Evolutionary conservation across 2,797 vertebrate genomes (phyloP).

Genomic region (Diplodus puntazzo): DNA sequence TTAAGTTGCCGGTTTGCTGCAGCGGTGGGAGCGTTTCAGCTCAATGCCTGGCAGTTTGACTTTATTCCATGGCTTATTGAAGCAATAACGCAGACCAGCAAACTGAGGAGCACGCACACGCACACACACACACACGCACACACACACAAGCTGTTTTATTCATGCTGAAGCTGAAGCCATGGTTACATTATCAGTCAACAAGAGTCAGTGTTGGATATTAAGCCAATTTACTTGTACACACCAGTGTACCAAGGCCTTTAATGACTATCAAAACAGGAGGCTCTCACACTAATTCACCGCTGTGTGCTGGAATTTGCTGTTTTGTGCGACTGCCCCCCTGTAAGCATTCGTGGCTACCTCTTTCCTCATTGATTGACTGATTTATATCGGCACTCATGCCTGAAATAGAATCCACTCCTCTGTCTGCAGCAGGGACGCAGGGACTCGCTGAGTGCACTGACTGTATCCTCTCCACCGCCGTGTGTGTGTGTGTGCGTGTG

Average conservation of each 20-base stretch:
- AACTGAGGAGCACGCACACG: conserved; percentile 46
- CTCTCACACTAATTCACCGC: conserved; percentile 53
- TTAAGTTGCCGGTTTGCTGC: conserved; percentile 62
- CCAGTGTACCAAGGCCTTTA: conserved; percentile 60
- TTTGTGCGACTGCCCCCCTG: conserved; percentile 49
- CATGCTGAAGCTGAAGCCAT: conserved; percentile 57
- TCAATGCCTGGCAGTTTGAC: conserved; percentile 60
- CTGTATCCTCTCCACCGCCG: conserved; percentile 33
- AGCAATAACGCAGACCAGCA: conserved; percentile 77
- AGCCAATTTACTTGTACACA: conserved; percentile 71
- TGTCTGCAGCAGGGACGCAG: conserved; percentile 49
- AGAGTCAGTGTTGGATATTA: conserved; percentile 60
- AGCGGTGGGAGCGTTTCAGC: conserved; percentile 59
- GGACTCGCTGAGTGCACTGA: conserved; percentile 16
- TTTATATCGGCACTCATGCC: conserved; percentile 78
- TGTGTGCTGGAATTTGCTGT: conserved; percentile 44
- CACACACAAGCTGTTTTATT: conserved; percentile 55
- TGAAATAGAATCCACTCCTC: conserved; percentile 78
- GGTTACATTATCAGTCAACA: conserved; percentile 64
- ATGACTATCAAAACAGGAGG: conserved; percentile 69
- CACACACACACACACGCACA: conserved; percentile 29
- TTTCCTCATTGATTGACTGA: conserved; percentile 76
- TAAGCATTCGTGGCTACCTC: conserved; percentile 63
- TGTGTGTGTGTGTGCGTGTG: conserved; percentile 38
- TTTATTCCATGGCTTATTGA: conserved; percentile 72